These are phyloP conservation scores for Clivina fossor DNA, from an alignment of 2,888 invertebrate species.

Conservation along the genomic window DNA sequence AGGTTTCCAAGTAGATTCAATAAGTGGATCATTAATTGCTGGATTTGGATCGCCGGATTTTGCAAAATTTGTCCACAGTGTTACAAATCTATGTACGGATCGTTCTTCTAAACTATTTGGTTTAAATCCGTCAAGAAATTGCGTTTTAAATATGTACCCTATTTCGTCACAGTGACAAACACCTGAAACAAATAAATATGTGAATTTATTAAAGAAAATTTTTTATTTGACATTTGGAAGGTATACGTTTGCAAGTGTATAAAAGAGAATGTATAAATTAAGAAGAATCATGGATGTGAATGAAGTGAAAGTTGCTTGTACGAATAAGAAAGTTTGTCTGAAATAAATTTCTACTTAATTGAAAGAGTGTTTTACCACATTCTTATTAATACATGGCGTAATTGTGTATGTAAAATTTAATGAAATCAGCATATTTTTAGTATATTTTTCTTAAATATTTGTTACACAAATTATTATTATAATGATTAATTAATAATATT, in stretches of 20 bases:
- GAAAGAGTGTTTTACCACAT: no score
- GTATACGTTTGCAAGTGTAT: not conserved
- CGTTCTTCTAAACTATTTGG: conserved; percentile 43
- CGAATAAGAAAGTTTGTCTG: no score
- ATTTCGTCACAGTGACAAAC: conserved; percentile 42
- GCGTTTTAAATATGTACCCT: conserved; percentile 43
- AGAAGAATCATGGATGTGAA: no score
- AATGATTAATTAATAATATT: no score
- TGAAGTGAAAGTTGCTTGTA: no score
- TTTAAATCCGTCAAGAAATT: conserved; percentile 37
- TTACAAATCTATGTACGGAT: conserved; percentile 41
- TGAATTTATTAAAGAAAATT: not conserved
- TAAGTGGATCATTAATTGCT: conserved; percentile 17
- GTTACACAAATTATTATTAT: no score
- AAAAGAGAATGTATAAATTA: no score
- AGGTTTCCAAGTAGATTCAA: conserved; percentile 38
- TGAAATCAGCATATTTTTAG: no score
- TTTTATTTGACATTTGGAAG: not conserved
- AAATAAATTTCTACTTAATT: no score
- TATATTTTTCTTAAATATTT: no score
- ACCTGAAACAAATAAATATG: conserved; percentile 33
- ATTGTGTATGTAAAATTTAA: no score
- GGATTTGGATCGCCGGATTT: conserved; percentile 40
- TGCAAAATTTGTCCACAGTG: conserved; percentile 47
- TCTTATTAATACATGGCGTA: no score